These are phyloP conservation scores for Steinernema scapterisci DNA, from an alignment of 2,888 invertebrate species.

Conservation along the genomic window DNA sequence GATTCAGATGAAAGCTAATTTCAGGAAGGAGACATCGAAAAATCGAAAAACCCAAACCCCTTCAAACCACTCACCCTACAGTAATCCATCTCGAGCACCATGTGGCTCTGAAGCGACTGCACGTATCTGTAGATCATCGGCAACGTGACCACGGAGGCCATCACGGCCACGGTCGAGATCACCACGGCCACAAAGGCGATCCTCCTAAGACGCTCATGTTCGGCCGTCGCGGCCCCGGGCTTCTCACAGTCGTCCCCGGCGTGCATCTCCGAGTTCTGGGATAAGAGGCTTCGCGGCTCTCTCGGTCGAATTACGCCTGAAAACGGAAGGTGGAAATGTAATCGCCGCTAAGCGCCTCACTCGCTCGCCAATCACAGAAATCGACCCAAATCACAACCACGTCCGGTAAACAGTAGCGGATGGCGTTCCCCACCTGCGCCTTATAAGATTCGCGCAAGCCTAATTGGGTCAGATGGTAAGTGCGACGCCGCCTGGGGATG, in stretches of 20 bases:
- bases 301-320: not conserved
- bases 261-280: not conserved
- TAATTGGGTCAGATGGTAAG: conserved; percentile 27
- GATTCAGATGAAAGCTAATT: too few relatives aligned
- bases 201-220: conserved; percentile 17
- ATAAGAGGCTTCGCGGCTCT: not conserved
- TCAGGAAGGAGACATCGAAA: too few relatives aligned
- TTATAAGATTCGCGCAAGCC: not conserved
- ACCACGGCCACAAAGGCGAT: conserved; percentile 24
- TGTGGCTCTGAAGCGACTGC: conserved; percentile 28
- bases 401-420: conserved; percentile 1
- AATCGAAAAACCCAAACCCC: not conserved
- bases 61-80: conserved; percentile 4
- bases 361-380: not conserved
- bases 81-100: conserved; percentile 24
- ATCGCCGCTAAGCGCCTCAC: not conserved
- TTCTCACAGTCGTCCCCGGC: not conserved
- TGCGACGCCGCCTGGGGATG: conserved; percentile 20
- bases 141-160: conserved; percentile 17
- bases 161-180: conserved; percentile 20
- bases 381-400: not conserved
- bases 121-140: conserved; percentile 28
- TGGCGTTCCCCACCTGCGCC: not conserved
- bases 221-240: conserved; percentile 9
- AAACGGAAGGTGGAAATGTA: not conserved